Conservation (phyloP, 2,888 invertebrate genomes). For the Autographa gamma region DNA sequence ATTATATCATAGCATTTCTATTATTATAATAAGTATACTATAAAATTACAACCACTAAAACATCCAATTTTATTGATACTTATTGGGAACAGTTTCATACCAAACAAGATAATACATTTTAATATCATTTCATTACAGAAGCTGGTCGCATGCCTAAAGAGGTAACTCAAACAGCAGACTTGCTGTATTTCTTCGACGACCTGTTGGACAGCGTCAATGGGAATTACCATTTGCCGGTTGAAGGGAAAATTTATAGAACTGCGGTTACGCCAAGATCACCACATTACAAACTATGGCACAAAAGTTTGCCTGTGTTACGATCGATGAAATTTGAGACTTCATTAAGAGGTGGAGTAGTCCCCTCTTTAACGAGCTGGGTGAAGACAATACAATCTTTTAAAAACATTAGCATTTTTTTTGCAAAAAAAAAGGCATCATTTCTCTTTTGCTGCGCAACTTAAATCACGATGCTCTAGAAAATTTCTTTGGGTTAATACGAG, state of each 20-base stretch:
- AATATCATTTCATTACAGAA: not conserved
- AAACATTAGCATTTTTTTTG: not conserved
- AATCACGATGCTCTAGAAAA: not conserved
- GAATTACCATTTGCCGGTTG: not conserved
- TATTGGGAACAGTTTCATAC: too few relatives aligned
- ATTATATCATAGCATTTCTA: too few relatives aligned
- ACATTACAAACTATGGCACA: constrained; percentile 13
- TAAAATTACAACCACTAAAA: too few relatives aligned
- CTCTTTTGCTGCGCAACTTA: not conserved
- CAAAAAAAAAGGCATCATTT: not conserved
- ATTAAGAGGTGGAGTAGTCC: not conserved
- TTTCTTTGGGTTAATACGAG: not conserved
- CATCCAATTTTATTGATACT: too few relatives aligned
- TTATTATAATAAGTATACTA: too few relatives aligned
- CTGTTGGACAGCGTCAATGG: constrained; percentile 17
- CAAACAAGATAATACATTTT: too few relatives aligned
- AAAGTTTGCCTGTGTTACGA: constrained; percentile 10
- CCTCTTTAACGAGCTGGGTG: not conserved
- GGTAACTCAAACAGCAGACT: constrained; percentile 7
- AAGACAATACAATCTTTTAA: not conserved
- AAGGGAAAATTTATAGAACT: constrained; percentile 13
- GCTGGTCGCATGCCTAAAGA: not conserved
- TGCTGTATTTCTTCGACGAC: constrained; percentile 9
- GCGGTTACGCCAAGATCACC: constrained; percentile 14
- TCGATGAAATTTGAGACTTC: constrained; percentile 7